Evolutionary conservation across 2,113 vertebrate genomes (phyloP).

Genomic region (Dipodomys ordii): DNA sequence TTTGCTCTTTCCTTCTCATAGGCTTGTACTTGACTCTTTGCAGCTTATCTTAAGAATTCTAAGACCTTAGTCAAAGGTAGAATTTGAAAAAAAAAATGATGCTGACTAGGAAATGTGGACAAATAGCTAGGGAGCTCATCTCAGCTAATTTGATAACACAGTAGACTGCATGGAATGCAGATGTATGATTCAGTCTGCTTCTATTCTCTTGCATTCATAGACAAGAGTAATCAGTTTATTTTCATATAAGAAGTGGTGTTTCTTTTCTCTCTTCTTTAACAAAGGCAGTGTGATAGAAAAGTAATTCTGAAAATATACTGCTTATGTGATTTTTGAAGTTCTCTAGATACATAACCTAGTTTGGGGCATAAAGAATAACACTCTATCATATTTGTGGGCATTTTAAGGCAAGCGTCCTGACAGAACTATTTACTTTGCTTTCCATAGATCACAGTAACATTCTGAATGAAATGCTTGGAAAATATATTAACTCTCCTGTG

Average conservation of each 20-base stretch:
- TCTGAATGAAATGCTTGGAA: conserved; percentile 48
- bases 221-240: background rate
- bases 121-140: conserved; percentile 50
- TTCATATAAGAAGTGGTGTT: background rate
- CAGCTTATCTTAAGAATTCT: conserved; percentile 64
- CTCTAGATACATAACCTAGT: background rate
- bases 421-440: conserved; percentile 20
- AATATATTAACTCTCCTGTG: background rate
- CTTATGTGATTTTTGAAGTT: background rate
- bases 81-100: conserved; percentile 21
- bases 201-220: conserved; percentile 28
- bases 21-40: conserved; percentile 57
- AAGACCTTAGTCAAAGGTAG: conserved; percentile 56
- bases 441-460: background rate
- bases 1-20: conserved; percentile 46
- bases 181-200: conserved; percentile 51
- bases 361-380: background rate
- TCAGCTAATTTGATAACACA: conserved; percentile 67
- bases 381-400: background rate
- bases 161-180: conserved; percentile 59
- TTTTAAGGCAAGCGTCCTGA: background rate
- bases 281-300: background rate
- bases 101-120: conserved; percentile 66
- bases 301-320: conserved; percentile 22
- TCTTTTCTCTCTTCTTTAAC: conserved; percentile 26